Percentiles rank a stretch among this genome's conserved stretches.
Conservation (phyloP, 2,797 vertebrate species). For the Hafferia zeledoni region DNA sequence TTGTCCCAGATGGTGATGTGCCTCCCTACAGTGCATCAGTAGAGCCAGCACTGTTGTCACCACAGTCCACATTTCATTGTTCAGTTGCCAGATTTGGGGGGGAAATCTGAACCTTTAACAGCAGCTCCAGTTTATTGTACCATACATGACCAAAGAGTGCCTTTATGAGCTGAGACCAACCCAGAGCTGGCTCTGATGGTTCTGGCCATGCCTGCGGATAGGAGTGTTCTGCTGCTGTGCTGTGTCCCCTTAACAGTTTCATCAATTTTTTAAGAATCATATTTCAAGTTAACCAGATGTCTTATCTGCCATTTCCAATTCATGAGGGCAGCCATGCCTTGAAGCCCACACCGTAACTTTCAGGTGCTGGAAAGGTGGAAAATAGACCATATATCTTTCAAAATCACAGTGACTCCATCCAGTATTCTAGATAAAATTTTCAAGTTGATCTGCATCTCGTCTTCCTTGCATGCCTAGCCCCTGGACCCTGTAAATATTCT, state of each 20-base stretch:
- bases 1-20: neutral
- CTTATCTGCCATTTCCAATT: neutral
- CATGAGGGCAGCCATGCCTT: neutral
- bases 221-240: neutral
- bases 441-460: neutral
- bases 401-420: neutral
- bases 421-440: neutral
- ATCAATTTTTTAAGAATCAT: neutral
- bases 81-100: fast-evolving
- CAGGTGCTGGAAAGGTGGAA: neutral
- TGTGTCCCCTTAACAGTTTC: neutral
- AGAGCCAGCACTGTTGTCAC: neutral
- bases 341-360: neutral
- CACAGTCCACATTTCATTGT: neutral
- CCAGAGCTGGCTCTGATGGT: neutral
- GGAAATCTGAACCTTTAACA: neutral
- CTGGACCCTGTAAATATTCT: conserved; percentile 25
- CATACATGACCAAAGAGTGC: neutral
- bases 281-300: neutral
- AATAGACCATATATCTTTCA: neutral
- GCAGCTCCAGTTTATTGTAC: neutral
- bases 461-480: neutral
- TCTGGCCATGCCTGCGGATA: neutral
- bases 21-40: neutral
- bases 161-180: neutral